Base-by-base conservation (phyloP, 2,888 invertebrate species). In the Drosophila algonquin region DNA sequence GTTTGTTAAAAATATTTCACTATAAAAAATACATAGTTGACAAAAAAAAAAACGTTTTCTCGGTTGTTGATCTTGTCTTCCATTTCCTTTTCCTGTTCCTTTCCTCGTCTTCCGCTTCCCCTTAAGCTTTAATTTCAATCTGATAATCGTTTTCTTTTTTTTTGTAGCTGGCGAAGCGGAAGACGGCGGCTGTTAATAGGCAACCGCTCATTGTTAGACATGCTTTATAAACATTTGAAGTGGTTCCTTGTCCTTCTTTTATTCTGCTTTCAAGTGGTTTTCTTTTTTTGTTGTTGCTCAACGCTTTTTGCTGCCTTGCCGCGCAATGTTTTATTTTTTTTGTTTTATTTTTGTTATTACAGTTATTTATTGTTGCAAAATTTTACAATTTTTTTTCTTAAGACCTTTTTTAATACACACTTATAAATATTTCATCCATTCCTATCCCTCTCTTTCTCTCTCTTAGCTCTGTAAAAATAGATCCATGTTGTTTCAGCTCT, bases 401-500 rank as follows among this genome's bases (percentile, higher is more conserved):
- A 24, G 55, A 56, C 71, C 57, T 57, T 67, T 64, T 69, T 62
- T 64, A 65, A 63, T 81, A 77, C 76, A 64, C 73, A 63, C 72
- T 75, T 77, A 87, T 87, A 89, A 80, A 87, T 79, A 85, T 64
- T 75, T 63, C 50, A 72, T 86, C 80, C 73, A 77, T 73, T 82
- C 59, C 76, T 70, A 1, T 8, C 30, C 7, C 30, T 30, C 27
- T 27, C 8, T 30, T 30, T 35, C 12, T 12, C 35, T 35, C 75
- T 77, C 75, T 79, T 74, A 77, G 61, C 76, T 88, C 80, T 90
- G 90, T 90, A 90, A 90, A 90, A 90, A 90, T 90, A 90, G 88
- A 90, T 88, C 75, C 87, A 87, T 74, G 77, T 73, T 76, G 73
- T 74, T 54, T 70, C 72, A 69, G 67, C 71, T 77, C 75, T 80